Base-by-base conservation (phyloP, 2,113 vertebrate genomes). In the Nothocercus nigrocapillus region DNA sequence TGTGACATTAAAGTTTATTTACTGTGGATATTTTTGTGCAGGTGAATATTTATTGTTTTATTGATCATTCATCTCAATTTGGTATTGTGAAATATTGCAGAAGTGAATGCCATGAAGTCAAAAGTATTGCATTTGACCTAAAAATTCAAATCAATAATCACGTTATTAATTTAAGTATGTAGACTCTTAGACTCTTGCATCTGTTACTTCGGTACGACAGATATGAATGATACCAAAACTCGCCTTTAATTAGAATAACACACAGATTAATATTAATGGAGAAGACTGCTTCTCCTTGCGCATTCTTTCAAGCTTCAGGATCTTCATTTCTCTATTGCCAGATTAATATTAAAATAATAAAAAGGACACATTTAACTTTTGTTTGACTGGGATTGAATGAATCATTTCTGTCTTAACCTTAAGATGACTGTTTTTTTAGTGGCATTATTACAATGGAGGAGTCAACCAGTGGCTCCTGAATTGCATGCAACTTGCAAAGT, bases 181-280 rank as follows among this genome's bases (percentile, higher is more conserved):
- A 66, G 42, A 90, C 72, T 16, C 10, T 88, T 88, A 32, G 24
- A n/a, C 70, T 59, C 38, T 25, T 72, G 9, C 8, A 30, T 92
- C 53, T 77, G 6, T 40, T 73, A 36, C 16, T 86, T 58, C 13
- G 34, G 2, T 73, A 8, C 11, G 66, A n/a, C 8, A 54, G 8
- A 21, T 45, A 56, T 8, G 82, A 89, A 67, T 0, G 0, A n/a
- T 82, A 20, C 9, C 7, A 17, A 56, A 38, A 12, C 56, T 75
- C 17, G 5, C 28, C 54, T 72, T 89, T 93, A 28, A 40, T 45
- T 32, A 72, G 20, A 66, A 34, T 64, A 75, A 11, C 3, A 22
- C 40, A 34, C 8, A 9, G n/a, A 38, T 34, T 32, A 21, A 7
- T 62, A 1, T 34, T 83, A 24, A 51, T 32, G 49, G 44, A 44